phyloP scores from a whole-genome alignment of 2,113 vertebrate genomes.

The Gnathonemus longibarbis region DNA sequence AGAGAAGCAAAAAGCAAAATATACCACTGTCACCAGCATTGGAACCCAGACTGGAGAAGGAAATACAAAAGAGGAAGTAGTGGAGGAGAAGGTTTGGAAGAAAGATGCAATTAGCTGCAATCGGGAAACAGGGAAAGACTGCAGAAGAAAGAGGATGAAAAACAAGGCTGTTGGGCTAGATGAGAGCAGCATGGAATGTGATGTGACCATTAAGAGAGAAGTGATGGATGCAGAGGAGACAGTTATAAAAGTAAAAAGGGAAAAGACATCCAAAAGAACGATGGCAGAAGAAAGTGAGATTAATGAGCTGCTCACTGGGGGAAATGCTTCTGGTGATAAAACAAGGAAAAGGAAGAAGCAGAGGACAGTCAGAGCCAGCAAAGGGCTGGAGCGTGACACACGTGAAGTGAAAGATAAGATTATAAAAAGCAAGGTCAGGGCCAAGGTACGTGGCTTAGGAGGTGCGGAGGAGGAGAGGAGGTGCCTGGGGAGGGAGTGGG shows the following conservation, averaged over 20 bases:
- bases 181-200: neutral
- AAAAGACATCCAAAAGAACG: neutral
- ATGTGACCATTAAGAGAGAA: neutral
- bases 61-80: neutral
- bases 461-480: neutral
- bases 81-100: neutral
- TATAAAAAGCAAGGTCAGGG: neutral
- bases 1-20: neutral
- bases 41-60: neutral
- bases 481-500: neutral
- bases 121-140: neutral
- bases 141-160: neutral
- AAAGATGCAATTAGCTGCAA: neutral
- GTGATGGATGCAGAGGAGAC: neutral
- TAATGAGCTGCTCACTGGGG: neutral
- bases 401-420: neutral
- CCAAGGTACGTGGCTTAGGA: neutral
- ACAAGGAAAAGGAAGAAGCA: neutral
- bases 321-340: neutral
- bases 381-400: neutral
- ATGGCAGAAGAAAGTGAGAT: neutral
- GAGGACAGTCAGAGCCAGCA: neutral
- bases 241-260: neutral
- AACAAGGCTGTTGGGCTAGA: neutral
- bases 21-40: neutral